Evolutionary conservation across 2,888 invertebrate species (phyloP).

Genomic region (Zaprionus bogoriensis): DNA sequence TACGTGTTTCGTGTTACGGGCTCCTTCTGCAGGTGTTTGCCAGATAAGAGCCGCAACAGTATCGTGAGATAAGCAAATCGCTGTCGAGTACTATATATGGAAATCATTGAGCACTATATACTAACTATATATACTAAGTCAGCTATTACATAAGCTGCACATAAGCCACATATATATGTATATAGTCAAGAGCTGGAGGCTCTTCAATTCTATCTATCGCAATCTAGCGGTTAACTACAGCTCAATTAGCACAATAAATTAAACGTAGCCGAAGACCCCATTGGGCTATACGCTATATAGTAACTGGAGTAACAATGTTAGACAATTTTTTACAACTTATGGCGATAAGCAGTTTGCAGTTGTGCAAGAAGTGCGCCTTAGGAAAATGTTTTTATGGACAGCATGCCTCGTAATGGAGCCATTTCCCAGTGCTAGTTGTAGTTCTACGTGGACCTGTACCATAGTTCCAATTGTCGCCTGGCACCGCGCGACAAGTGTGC

Average conservation of each 20-base stretch:
- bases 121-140: not conserved
- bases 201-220: constrained; percentile 10
- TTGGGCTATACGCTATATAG: constrained; percentile 1
- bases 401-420: constrained; percentile 21
- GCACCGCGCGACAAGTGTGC: constrained; percentile 8
- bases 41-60: constrained; percentile 28
- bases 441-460: too few relatives aligned
- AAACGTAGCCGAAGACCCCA: constrained; percentile 15
- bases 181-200: constrained; percentile 8
- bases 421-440: not conserved
- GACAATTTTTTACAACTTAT: constrained; percentile 9
- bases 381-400: constrained; percentile 48
- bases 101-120: constrained; percentile 53
- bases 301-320: not conserved
- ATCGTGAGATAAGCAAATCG: constrained; percentile 51
- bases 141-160: constrained; percentile 7
- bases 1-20: not conserved
- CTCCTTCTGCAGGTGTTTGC: constrained; percentile 35
- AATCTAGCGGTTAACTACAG: constrained; percentile 3
- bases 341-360: constrained; percentile 36
- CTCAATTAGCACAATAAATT: constrained; percentile 17
- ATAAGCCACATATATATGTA: too few relatives aligned
- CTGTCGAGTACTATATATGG: constrained; percentile 33
- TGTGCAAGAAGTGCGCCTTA: constrained; percentile 71
- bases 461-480: not conserved